Evolutionary conservation across 2,797 vertebrate species (phyloP).

Genomic region (Squalus acanthias): DNA sequence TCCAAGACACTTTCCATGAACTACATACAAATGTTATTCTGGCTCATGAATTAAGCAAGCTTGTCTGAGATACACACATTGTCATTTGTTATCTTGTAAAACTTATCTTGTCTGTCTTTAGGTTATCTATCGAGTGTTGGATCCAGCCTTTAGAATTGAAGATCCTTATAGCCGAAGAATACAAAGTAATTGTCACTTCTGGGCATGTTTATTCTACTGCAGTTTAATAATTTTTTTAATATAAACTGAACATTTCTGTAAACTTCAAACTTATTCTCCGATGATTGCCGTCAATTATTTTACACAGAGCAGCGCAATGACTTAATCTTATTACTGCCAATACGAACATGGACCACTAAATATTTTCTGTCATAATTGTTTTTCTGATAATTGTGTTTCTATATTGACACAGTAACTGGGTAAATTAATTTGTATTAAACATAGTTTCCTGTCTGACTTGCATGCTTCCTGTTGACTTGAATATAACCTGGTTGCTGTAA

Average conservation of each 20-base stretch:
- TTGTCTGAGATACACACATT: background rate
- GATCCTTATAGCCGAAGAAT: constrained; percentile 91
- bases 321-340: background rate
- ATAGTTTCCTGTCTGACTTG: background rate
- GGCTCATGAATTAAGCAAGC: background rate
- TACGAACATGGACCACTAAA: background rate
- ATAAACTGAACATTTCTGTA: background rate
- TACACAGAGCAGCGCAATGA: background rate
- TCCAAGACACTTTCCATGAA: background rate
- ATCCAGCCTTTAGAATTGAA: constrained; percentile 86
- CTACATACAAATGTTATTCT: background rate
- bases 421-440: background rate
- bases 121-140: constrained; percentile 91
- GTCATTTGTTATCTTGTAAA: background rate
- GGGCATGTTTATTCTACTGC: background rate
- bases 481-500: background rate
- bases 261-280: background rate
- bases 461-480: constrained; percentile 33
- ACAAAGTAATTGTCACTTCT: constrained; percentile 71
- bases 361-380: background rate
- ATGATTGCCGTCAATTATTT: background rate
- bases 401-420: background rate
- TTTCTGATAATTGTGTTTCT: background rate
- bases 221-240: background rate
- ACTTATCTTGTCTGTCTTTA: constrained; percentile 51